phyloP scores from a whole-genome alignment of 2,888 invertebrate genomes.

The Andrena bucephala region DNA sequence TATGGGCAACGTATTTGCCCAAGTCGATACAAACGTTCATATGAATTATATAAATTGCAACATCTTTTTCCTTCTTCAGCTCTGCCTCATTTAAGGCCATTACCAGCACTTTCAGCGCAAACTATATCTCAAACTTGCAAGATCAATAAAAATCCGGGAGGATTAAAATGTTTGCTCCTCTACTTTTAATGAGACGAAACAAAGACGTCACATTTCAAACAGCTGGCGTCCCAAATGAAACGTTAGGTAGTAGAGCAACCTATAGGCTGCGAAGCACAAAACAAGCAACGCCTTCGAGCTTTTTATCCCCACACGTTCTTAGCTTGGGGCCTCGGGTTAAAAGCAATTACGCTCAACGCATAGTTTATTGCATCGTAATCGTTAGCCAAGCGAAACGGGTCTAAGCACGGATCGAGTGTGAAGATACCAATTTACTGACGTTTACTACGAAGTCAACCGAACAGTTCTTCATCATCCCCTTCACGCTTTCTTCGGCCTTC shows the following conservation, averaged over 20 bases:
- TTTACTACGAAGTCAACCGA: slow-evolving; percentile 41
- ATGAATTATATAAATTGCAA: too few species aligned
- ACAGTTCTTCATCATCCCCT: slow-evolving; percentile 10
- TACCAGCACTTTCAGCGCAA: too few species aligned
- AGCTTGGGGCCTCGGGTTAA: neutral
- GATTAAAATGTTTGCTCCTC: too few species aligned
- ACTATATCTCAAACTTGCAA: too few species aligned
- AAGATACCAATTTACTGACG: slow-evolving; percentile 67
- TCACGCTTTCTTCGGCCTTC: slow-evolving; percentile 20
- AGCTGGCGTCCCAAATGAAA: too few species aligned
- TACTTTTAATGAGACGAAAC: too few species aligned
- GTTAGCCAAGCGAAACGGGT: slow-evolving; percentile 41
- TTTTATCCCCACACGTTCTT: neutral
- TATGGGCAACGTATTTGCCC: too few species aligned
- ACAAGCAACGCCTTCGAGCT: neutral
- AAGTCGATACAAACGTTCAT: too few species aligned
- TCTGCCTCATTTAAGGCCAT: too few species aligned
- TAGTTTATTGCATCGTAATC: slow-evolving; percentile 64
- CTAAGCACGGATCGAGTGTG: slow-evolving; percentile 57
- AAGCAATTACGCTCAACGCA: slow-evolving; percentile 3
- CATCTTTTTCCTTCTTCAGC: too few species aligned
- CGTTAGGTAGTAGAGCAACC: neutral
- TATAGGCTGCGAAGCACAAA: neutral
- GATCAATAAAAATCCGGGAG: too few species aligned
- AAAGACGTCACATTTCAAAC: too few species aligned